Evolutionary conservation across 2,888 invertebrate species (phyloP), one percentile per base, ranked within the genome.

Genomic region (Hypsopygia costalis): DNA sequence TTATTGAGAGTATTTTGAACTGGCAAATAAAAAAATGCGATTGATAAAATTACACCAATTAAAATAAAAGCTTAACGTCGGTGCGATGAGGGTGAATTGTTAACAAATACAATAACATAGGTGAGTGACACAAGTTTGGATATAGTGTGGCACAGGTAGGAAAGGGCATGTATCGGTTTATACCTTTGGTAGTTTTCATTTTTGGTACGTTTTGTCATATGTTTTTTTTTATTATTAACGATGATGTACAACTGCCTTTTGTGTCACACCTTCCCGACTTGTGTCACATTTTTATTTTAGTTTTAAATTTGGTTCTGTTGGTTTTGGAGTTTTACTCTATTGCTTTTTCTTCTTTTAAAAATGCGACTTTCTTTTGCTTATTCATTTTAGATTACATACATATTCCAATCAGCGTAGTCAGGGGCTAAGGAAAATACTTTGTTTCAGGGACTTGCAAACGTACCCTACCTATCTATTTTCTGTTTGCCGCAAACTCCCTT

Each of bases 81-180:
- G 57, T 58, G 62, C 61, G 35, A 53, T 55, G 34, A 47, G 49
- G 54, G 60, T 60, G 54, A 57, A 49, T 53, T 55, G 51, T 56
- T 56, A 49, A 42, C 43, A 51, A 51, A 47, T 46, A 41, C 44
- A 43, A 36, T 40, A n/a, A n/a, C n/a, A 43, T 80, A 79, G 89
- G 89, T 89, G 81, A 89, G 89, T 89, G 89, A 82, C 89, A 87
- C 85, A 85, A 83, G 82, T 86, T 81, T 81, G 88, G 88, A 79
- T 69, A 66, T 56, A 58, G 80, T 80, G 89, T 89, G 89, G 83
- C 89, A 89, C 89, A 86, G 89, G 85, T 85, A 88, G 89, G 88
- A 83, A 86, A 81, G 81, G 79, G 67, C 58, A 61, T 6, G 20
- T 55, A 45, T 43, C 32, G 49, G 27, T 40, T 31, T 37, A 34